These are phyloP conservation scores for Dryas iulia DNA, from an alignment of 1,140 invertebrate genomes.

Conservation along the genomic window DNA sequence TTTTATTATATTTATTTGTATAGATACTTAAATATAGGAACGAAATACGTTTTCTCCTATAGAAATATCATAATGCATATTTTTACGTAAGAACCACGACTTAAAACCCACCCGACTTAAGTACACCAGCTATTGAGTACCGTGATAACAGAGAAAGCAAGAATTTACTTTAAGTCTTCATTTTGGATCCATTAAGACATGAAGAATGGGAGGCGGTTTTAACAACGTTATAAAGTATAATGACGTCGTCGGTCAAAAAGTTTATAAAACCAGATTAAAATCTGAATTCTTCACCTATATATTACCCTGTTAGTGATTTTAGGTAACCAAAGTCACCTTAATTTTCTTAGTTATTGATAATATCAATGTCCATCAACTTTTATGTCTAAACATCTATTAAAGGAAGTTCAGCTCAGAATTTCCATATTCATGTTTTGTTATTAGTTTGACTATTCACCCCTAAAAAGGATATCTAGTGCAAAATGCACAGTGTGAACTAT, in stretches of 20 bases:
- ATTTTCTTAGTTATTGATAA: background rate
- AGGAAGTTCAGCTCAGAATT: too few relatives aligned
- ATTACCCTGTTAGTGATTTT: constrained; percentile 27
- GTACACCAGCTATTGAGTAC: constrained; percentile 14
- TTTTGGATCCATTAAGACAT: constrained; percentile 24
- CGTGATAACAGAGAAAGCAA: constrained; percentile 15
- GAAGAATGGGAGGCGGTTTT: constrained; percentile 26
- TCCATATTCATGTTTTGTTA: too few relatives aligned
- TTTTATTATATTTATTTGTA: too few relatives aligned
- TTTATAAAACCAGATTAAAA: constrained; percentile 35
- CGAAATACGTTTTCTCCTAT: too few relatives aligned
- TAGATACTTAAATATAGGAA: too few relatives aligned
- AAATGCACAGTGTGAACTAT: too few relatives aligned
- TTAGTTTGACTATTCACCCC: too few relatives aligned
- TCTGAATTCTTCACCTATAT: constrained; percentile 17
- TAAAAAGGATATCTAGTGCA: too few relatives aligned
- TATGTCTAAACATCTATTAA: too few relatives aligned
- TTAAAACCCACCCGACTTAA: constrained; percentile 4
- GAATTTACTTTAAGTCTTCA: constrained; percentile 19
- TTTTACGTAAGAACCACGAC: background rate
- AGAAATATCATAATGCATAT: too few relatives aligned
- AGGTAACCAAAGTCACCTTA: constrained; percentile 16
- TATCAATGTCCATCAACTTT: background rate
- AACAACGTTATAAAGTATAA: constrained; percentile 31
- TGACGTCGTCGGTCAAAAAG: constrained; percentile 14